Evolutionary conservation across 1,140 invertebrate species (phyloP).

Genomic region (Aradophagus sp.): DNA sequence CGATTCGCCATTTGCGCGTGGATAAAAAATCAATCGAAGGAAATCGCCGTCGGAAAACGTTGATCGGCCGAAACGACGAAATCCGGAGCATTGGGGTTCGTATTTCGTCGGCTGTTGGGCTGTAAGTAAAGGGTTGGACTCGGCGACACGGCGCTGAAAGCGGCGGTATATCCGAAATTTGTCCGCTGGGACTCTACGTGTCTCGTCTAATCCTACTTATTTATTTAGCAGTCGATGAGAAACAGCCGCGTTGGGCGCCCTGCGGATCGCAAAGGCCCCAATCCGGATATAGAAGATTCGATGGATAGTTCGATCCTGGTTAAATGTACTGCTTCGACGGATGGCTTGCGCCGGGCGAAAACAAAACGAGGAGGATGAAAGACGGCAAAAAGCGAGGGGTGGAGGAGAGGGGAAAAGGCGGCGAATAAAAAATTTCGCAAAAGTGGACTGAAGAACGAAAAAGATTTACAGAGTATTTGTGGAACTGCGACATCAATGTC

Average conservation of each 20-base stretch:
- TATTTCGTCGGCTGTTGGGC: constrained; percentile 30
- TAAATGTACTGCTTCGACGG: constrained; percentile 28
- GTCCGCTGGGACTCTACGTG: constrained; percentile 49
- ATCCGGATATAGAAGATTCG: constrained; percentile 45
- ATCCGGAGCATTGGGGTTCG: constrained; percentile 2
- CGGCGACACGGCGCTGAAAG: constrained; percentile 46
- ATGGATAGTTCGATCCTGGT: constrained; percentile 36
- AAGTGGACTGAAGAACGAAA: too few species aligned
- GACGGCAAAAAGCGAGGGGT: too few species aligned
- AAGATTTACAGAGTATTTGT: too few species aligned
- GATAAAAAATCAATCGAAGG: too few species aligned
- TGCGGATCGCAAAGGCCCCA: constrained; percentile 41
- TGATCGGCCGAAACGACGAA: constrained; percentile 7
- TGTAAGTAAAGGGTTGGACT: constrained; percentile 50
- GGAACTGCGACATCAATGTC: too few species aligned
- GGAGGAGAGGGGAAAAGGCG: too few species aligned
- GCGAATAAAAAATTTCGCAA: too few species aligned
- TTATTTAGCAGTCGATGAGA: constrained; percentile 59
- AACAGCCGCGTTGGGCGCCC: constrained; percentile 37
- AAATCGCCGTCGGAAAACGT: too few species aligned
- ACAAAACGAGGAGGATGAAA: too few species aligned
- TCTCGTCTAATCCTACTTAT: constrained; percentile 63
- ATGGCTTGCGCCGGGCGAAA: constrained; percentile 6
- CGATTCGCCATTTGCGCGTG: too few species aligned
- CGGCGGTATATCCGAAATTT: constrained; percentile 45